Evolutionary conservation across 1,140 invertebrate species (phyloP).

Genomic region (Orius insidiosus): DNA sequence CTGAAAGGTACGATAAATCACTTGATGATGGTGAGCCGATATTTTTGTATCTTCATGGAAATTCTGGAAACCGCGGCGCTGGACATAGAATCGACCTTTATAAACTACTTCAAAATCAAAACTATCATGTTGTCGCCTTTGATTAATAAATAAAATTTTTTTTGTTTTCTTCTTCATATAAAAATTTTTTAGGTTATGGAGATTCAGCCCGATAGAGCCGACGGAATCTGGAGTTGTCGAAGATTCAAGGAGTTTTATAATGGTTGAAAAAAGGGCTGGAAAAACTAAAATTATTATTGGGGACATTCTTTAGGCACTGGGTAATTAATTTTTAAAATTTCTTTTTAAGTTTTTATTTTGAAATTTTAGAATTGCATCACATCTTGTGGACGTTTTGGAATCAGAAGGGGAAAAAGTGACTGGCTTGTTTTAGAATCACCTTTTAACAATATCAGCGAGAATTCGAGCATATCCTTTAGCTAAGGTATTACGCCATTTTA

Average conservation of each 20-base stretch:
- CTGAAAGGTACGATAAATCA: constrained; percentile 18
- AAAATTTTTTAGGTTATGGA: constrained; percentile 51
- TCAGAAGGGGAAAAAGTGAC: constrained; percentile 35
- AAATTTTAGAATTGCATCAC: constrained; percentile 38
- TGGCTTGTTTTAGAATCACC: constrained; percentile 69
- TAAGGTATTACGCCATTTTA: no score
- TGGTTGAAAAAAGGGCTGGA: constrained; percentile 47
- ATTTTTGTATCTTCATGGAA: constrained; percentile 78
- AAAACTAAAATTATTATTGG: constrained; percentile 60
- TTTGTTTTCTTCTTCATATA: not conserved
- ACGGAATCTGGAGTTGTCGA: constrained; percentile 66
- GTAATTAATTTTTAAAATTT: constrained; percentile 24
- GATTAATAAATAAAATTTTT: constrained; percentile 63
- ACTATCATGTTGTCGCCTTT: constrained; percentile 75
- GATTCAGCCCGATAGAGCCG: constrained; percentile 58
- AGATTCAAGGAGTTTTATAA: constrained; percentile 61
- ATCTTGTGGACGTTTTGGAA: constrained; percentile 38
- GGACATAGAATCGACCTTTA: constrained; percentile 71
- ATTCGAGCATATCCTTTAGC: constrained; percentile 59
- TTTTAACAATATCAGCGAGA: constrained; percentile 72
- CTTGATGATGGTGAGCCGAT: constrained; percentile 37
- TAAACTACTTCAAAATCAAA: constrained; percentile 53
- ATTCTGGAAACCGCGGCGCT: constrained; percentile 67
- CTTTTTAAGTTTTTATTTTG: constrained; percentile 13
- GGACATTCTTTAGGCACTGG: constrained; percentile 74